Percentiles rank a stretch among this genome's conserved stretches.
phyloP scores from a whole-genome alignment of 1,140 invertebrate genomes.

The Helicoverpa zea region DNA sequence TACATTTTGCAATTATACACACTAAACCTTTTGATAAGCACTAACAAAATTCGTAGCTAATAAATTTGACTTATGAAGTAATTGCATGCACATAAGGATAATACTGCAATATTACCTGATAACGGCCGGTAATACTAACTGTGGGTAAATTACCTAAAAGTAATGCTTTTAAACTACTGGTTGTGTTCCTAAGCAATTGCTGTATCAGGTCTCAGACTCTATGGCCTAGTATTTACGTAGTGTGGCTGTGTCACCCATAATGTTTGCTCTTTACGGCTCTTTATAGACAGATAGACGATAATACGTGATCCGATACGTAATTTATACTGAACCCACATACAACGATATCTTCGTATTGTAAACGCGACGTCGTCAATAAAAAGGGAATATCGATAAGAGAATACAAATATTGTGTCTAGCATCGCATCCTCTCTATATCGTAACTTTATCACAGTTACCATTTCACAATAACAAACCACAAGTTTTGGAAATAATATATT shows the following conservation, averaged over 20 bases:
- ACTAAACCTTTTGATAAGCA: background rate
- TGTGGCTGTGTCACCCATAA: constrained; percentile 20
- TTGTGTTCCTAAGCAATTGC: constrained; percentile 17
- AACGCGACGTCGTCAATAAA: constrained; percentile 37
- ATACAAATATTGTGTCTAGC: constrained; percentile 34
- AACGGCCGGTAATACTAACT: constrained; percentile 8
- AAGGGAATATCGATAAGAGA: constrained; percentile 24
- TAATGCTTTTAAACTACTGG: constrained; percentile 22
- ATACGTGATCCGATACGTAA: constrained; percentile 31
- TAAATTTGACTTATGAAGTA: constrained; percentile 23
- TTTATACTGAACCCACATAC: constrained; percentile 17
- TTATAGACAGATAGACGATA: constrained; percentile 13
- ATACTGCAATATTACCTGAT: background rate
- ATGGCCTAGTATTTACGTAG: constrained; percentile 10
- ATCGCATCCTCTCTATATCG: background rate
- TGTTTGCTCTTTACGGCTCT: constrained; percentile 25
- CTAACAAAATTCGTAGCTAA: background rate
- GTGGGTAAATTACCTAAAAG: constrained; percentile 27
- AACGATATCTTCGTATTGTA: constrained; percentile 20
- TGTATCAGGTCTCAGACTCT: background rate
- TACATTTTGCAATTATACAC: background rate
- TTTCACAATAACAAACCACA: no score
- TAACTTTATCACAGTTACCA: background rate
- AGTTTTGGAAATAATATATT: no score
- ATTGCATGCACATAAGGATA: background rate